These are phyloP conservation scores for Alviniconcha marisindica DNA, from an alignment of 1,140 invertebrate species.

Conservation along the genomic window DNA sequence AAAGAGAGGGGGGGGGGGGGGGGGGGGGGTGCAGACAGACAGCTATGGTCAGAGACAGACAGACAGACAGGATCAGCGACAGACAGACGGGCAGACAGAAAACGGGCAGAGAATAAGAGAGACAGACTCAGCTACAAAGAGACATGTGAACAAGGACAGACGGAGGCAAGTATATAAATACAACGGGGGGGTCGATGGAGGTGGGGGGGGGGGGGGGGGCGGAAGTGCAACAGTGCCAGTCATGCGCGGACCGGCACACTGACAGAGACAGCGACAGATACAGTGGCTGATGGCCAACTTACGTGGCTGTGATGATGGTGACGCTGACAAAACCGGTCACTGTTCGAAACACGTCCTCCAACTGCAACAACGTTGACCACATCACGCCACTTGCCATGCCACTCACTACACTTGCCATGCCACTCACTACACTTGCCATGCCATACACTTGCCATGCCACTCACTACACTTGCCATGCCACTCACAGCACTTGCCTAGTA, in stretches of 20 bases:
- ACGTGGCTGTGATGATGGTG: too few relatives aligned
- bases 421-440: too few relatives aligned
- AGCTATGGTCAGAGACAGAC: background rate
- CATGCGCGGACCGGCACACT: background rate
- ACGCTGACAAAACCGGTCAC: background rate
- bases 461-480: too few relatives aligned
- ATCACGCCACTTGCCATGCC: too few relatives aligned
- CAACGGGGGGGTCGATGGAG: background rate
- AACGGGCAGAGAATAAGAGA: constrained; percentile 6
- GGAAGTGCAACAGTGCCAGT: background rate
- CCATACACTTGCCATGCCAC: too few relatives aligned
- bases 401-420: too few relatives aligned
- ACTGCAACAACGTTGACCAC: too few relatives aligned
- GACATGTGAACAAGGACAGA: constrained; percentile 48
- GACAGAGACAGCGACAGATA: background rate
- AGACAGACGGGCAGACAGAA: background rate
- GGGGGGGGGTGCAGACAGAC: background rate
- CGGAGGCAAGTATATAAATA: constrained; percentile 33
- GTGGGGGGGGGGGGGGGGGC: background rate
- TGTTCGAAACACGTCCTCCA: background rate
- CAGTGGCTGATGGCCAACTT: background rate
- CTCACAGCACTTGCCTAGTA: too few relatives aligned
- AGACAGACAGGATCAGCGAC: background rate
- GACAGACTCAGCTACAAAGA: constrained; percentile 24
- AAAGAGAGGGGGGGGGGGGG: background rate